Evolutionary conservation across 2,797 vertebrate genomes (phyloP), one percentile per base, ranked within the genome.

Genomic region (Hoplostethus mediterraneus): DNA sequence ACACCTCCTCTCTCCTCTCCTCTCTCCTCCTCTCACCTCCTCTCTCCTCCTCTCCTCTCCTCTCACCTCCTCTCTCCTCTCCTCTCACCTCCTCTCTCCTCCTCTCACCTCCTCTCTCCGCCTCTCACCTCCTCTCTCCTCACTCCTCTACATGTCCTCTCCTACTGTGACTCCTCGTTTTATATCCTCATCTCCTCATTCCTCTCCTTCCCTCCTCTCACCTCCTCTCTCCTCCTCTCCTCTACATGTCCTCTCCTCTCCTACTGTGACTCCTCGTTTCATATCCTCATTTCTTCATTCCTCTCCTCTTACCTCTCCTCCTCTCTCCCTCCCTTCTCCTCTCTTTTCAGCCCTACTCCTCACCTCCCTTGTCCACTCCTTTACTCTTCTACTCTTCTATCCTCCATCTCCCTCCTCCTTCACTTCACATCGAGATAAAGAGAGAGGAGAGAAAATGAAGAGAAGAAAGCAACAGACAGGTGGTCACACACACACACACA

Each of bases 1-100:
- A 84, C 83, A 83, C 72, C 54, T 40, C 51, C 30, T 47, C 36
- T 67, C 51, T 66, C 47, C 45, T 36, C 0, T 44, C 36, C 31
- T 33, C 30, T 60, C 33, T 25, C 30, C 42, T 8, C 4, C 40
- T 42, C 13, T 45, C 3, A 2, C n/a, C 4, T 5, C 16, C n/a
- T 16, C 47, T 48, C 47, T 48, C 16, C 5, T 48, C 4, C 13
- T 12, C 13, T 45, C 13, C 11, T 45, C 44, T 21, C 21, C 21
- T 21, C 5, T 48, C 14, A 3, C 44, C 21, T 21, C 21, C 21
- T 21, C 21, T 21, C 21, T 10, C 8, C 4, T 49, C 63, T 65
- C 30, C 33, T 33, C 33, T 4, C 5, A 33, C 33, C 40, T 7
- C 10, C 2, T 8, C 61, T 11, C 31, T 28, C 31, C 28, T 33